Evolutionary conservation across 2,113 vertebrate species (phyloP), one percentile per base, ranked within the genome.

Genomic region (Mormyrus iriodes): DNA sequence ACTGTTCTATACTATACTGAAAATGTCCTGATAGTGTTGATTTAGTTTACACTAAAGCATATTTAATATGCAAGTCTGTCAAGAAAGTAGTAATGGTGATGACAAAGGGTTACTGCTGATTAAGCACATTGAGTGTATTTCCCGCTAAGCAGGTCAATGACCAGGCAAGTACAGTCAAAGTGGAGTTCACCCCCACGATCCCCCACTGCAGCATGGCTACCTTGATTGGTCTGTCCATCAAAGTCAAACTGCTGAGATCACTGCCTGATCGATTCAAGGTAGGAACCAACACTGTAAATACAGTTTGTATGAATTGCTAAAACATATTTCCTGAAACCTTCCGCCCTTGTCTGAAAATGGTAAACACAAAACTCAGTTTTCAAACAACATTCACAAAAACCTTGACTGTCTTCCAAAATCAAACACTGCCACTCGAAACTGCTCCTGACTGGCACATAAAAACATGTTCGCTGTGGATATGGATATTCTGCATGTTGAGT

Each of bases 141-240:
- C 17, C 21, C 39, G 31, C 46, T 90, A 10, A 3, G 17, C 92
- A 99, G 98, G 97, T 98, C 82, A 94, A 94, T 17, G 97, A 99
- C 42, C 91, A 93, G 0, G 96, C 96, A 48, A 98, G 95, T 93
- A 94, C 94, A 0, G 98, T 98, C 86, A 94, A 93, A 0, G 95
- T 99, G 46, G 97, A 97, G 92, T 99, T 99, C 94, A 99, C 98
- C 0, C 98, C 98, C 92, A 99, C 98, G 35, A 99, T 99, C 88
- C 98, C 98, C 0, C 98, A 99, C 95, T 99, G 98, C 94, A 99
- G 98, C 94, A 99, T 99, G 98, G 98, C 98, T 1, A 99, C 98
- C 0, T 94, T 99, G 46, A 99, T 99, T 1, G 98, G 98, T 10
- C 95, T 99, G 88, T 99, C 98, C 27, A 98, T 99, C 93, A 99